Evolutionary conservation across 1,140 invertebrate species (phyloP), one percentile per base, ranked within the genome.

Genomic region (Leptinotarsa lineolata): DNA sequence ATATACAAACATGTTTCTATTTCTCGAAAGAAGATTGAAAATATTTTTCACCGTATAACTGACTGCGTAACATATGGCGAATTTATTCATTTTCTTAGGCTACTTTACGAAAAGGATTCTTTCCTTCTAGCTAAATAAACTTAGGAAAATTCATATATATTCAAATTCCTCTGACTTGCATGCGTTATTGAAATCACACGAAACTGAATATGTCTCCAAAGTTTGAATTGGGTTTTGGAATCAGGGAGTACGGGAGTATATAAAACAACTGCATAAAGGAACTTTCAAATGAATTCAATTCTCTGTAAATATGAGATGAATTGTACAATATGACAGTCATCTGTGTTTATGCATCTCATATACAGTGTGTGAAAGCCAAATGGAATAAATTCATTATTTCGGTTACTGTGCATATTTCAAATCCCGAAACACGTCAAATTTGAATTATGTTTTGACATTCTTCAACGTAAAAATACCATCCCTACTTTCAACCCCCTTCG

Each of bases 51-150:
- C 63, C 4, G 63, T 65, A 65, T 65, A 65, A 65, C 24, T 65
- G 63, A 21, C 63, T 65, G 63, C 63, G 24, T 65, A 65, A 65
- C 63, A 65, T 65, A 65, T 65, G 63, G 63, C 63, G 63, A n/a
- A 65, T 65, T 65, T 65, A 65, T 65, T 65, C 63, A 65, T 30
- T 39, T 24, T 54, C 63, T 65, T 21, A n/a, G 63, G 63, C 20
- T 39, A 65, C 63, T 65, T 65, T 13, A 15, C 8, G 39, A 16
- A 65, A 24, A 8, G 39, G 22, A 21, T 61, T 61, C 22, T 22
- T 65, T 39, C 24, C 5, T 65, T 39, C n/a, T 24, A 16, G 24
- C 22, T 65, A 22, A 65, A 65, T 24, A 65, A 30, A 61, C 60
- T 21, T 21, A 22, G 60, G 58, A 22, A 39, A 24, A 54, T 54